A percentile compares a stretch with the other conserved stretches of the same genome.
These are phyloP conservation scores for Drosophila maculinotata DNA, from an alignment of 2,888 invertebrate genomes.

Conservation along the genomic window DNA sequence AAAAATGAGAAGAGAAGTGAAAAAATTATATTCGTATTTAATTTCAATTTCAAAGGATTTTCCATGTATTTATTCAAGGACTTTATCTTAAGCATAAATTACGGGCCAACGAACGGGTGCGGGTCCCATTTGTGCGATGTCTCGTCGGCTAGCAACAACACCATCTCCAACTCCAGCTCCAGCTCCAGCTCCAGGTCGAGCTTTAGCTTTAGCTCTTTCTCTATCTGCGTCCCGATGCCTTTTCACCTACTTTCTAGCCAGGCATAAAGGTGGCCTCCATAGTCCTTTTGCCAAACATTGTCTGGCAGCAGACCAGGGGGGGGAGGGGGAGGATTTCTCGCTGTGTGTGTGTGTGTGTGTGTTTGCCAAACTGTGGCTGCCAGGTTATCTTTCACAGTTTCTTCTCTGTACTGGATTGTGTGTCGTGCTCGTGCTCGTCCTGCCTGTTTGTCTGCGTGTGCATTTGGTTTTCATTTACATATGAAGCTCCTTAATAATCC, in stretches of 20 bases:
- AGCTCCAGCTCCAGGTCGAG: neutral
- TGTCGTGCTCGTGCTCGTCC: constrained; percentile 15
- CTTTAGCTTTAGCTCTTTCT: constrained; percentile 5
- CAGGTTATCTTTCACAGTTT: constrained; percentile 75
- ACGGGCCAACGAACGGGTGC: constrained; percentile 75
- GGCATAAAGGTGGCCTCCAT: constrained; percentile 58
- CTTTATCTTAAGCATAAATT: constrained; percentile 81
- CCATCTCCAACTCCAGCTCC: neutral
- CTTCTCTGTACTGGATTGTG: constrained; percentile 32
- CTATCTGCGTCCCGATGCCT: constrained; percentile 14
- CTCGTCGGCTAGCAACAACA: constrained; percentile 26
- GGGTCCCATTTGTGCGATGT: constrained; percentile 60
- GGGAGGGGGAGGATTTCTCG: neutral
- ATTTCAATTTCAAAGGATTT: constrained; percentile 81
- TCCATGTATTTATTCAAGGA: constrained; percentile 82
- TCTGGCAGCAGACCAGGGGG: no score
- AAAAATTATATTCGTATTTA: constrained; percentile 81
- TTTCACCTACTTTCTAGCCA: constrained; percentile 78
- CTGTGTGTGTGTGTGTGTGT: constrained; percentile 51
- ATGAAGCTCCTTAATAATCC: constrained; percentile 82
- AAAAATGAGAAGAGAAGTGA: constrained; percentile 24
- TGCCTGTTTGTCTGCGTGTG: constrained; percentile 72
- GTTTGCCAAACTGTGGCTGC: constrained; percentile 82
- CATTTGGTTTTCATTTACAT: constrained; percentile 81
- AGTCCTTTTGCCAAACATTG: constrained; percentile 70